These are phyloP conservation scores for Bombus pyrosoma DNA, from an alignment of 1,140 invertebrate species.

Conservation along the genomic window DNA sequence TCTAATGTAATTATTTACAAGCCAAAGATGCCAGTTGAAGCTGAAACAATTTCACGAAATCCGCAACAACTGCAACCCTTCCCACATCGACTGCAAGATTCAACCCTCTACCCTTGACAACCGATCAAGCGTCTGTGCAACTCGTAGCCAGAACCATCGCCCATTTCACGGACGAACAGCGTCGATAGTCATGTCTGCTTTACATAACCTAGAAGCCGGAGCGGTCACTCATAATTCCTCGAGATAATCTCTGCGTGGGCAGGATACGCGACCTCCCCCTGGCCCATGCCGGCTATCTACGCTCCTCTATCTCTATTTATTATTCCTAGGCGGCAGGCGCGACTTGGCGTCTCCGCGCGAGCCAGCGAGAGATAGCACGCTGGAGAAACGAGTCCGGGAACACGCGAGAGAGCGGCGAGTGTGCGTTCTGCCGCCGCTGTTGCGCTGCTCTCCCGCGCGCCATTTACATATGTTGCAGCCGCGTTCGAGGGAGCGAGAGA, in stretches of 20 bases:
- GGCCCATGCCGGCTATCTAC: slow-evolving; percentile 61
- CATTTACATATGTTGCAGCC: slow-evolving; percentile 47
- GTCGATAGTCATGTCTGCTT: slow-evolving; percentile 58
- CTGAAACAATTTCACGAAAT: neutral
- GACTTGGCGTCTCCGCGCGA: slow-evolving; percentile 59
- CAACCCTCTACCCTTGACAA: neutral
- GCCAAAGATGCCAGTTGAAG: neutral
- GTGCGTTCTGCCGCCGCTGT: slow-evolving; percentile 11
- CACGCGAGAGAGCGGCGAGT: slow-evolving; percentile 20
- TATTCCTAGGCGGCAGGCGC: slow-evolving; percentile 69
- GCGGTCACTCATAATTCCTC: slow-evolving; percentile 77
- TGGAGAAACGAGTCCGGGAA: slow-evolving; percentile 30
- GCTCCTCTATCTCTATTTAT: slow-evolving; percentile 78
- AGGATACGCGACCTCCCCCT: slow-evolving; percentile 61
- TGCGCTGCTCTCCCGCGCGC: neutral
- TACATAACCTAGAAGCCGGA: slow-evolving; percentile 75
- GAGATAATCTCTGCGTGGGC: slow-evolving; percentile 79
- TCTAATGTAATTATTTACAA: neutral
- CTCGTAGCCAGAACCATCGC: neutral
- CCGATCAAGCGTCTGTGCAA: neutral
- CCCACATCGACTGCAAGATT: neutral
- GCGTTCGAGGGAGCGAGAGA: slow-evolving; percentile 3
- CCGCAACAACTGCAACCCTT: neutral
- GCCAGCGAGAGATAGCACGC: slow-evolving; percentile 41
- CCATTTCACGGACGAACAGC: slow-evolving; percentile 46